A percentile compares a stretch with the other conserved stretches of the same genome.
Conservation (phyloP, 1,140 invertebrate species). For the Luehdorfia chinensis region DNA sequence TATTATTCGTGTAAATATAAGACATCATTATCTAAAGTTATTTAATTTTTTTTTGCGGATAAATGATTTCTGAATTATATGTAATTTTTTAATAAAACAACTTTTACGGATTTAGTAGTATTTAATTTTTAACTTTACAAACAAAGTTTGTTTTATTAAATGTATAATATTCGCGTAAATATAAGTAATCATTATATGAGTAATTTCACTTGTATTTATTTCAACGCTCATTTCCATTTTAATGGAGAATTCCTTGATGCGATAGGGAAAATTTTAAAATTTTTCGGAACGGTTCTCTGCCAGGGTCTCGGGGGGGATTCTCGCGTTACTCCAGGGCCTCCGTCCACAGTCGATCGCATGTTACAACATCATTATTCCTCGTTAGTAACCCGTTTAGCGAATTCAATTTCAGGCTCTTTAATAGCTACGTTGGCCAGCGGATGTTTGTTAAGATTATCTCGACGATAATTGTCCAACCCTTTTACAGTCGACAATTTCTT, state of each 20-base stretch:
- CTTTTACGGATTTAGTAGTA: too few relatives aligned
- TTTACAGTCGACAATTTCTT: conserved; percentile 15
- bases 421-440: conserved; percentile 28
- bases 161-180: too few relatives aligned
- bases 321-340: conserved; percentile 1
- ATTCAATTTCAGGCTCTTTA: conserved; percentile 42
- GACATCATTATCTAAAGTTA: not conserved
- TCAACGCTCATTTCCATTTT: too few relatives aligned
- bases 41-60: not conserved
- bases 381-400: conserved; percentile 32
- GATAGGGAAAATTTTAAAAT: too few relatives aligned
- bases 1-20: too few relatives aligned
- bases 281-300: too few relatives aligned
- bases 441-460: conserved; percentile 36
- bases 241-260: too few relatives aligned
- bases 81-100: too few relatives aligned
- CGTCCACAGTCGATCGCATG: conserved; percentile 28
- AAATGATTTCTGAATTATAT: not conserved
- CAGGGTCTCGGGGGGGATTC: not conserved
- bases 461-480: conserved; percentile 33
- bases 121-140: too few relatives aligned
- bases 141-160: too few relatives aligned
- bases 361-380: conserved; percentile 32
- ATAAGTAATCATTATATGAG: too few relatives aligned
- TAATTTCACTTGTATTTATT: too few relatives aligned